These are phyloP conservation scores for Micromussa lordhowensis DNA, from an alignment of 92 coral and sea anemone species.

Conservation along the genomic window DNA sequence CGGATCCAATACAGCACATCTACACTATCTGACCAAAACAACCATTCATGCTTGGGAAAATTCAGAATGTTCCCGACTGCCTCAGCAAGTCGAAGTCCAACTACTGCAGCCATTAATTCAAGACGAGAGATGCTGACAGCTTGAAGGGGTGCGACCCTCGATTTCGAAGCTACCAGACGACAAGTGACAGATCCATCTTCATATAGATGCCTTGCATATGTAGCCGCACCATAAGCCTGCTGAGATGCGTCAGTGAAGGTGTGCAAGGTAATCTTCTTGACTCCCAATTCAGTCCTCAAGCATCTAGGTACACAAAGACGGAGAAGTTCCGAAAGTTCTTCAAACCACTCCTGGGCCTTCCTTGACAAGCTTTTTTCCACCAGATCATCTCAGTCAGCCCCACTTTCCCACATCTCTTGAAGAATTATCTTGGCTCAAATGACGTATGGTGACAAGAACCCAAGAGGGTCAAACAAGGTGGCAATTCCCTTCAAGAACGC, in stretches of 20 bases:
- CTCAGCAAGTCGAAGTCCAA: constrained; percentile 37
- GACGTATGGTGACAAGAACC: constrained; percentile 19
- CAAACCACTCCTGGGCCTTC: constrained; percentile 40
- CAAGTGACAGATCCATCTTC: constrained; percentile 46
- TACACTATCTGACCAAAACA: constrained; percentile 55
- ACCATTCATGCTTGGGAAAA: background rate
- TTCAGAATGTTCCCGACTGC: constrained; percentile 10
- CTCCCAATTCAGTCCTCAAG: background rate
- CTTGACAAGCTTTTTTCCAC: constrained; percentile 9
- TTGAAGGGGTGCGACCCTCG: constrained; percentile 61
- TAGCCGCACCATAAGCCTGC: constrained; percentile 64
- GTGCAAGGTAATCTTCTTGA: constrained; percentile 19
- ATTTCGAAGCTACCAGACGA: constrained; percentile 54
- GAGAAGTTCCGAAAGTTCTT: too few species aligned
- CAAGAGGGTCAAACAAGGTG: constrained; percentile 61
- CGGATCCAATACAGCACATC: constrained; percentile 49
- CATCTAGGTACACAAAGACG: constrained; percentile 43
- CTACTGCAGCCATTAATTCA: constrained; percentile 50
- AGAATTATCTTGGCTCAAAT: constrained; percentile 13
- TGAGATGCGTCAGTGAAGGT: constrained; percentile 60
- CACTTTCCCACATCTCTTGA: too few species aligned
- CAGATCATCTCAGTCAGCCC: too few species aligned
- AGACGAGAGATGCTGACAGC: constrained; percentile 50
- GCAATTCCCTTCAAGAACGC: too few species aligned
- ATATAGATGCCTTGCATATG: constrained; percentile 41